A percentile compares a stretch with the other conserved stretches of the same genome.
Conservation (phyloP, 2,888 invertebrate genomes). For the Drosophila neoperkinsi region DNA sequence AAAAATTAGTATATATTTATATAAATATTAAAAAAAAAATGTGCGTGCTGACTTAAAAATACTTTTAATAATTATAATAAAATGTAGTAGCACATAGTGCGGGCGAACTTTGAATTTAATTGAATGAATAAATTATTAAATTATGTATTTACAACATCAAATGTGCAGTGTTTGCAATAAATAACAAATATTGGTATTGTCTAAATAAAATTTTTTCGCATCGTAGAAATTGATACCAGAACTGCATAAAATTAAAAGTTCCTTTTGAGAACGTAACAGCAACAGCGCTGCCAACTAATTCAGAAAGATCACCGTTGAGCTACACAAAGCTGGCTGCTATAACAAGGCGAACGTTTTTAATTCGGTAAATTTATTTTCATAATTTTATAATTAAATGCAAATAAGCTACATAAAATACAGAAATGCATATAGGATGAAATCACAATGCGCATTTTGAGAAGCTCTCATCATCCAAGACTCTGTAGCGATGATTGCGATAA, state of each 20-base stretch:
- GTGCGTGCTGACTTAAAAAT: constrained; percentile 54
- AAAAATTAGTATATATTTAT: constrained; percentile 21
- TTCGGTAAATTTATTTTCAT: constrained; percentile 11
- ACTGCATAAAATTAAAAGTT: background rate
- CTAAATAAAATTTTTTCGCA: background rate
- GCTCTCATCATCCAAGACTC: constrained; percentile 88
- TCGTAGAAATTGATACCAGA: background rate
- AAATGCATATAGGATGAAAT: constrained; percentile 2
- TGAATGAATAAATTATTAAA: constrained; percentile 56
- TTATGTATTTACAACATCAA: constrained; percentile 19
- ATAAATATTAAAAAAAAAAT: constrained; percentile 24
- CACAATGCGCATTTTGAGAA: constrained; percentile 64
- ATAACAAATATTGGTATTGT: background rate
- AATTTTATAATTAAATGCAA: constrained; percentile 27
- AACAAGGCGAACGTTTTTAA: background rate
- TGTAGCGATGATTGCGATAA: constrained; percentile 88
- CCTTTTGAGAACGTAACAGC: constrained; percentile 11
- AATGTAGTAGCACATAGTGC: constrained; percentile 48
- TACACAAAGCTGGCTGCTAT: constrained; percentile 26
- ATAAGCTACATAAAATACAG: constrained; percentile 22
- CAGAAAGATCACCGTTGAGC: background rate
- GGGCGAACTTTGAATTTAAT: constrained; percentile 26
- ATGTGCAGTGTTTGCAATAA: background rate
- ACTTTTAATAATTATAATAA: constrained; percentile 20
- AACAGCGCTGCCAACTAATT: constrained; percentile 8